These are phyloP conservation scores for Alsophila aescularia DNA, from an alignment of 2,888 invertebrate genomes.

Conservation along the genomic window DNA sequence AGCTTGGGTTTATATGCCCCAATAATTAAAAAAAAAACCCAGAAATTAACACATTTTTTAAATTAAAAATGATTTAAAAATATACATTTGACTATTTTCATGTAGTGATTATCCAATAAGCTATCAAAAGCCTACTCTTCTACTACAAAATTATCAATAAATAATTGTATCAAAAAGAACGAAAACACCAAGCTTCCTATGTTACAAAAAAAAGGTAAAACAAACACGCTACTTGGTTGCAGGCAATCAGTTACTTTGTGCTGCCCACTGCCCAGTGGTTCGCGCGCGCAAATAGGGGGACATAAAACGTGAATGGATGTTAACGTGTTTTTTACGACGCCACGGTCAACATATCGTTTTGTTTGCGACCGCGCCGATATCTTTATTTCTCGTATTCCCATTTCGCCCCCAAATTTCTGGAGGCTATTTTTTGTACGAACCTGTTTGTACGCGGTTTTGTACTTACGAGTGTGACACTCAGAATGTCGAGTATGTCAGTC, in stretches of 20 bases:
- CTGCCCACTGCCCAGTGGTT: conserved; percentile 73
- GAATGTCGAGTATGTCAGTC: not conserved
- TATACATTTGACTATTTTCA: too few species aligned
- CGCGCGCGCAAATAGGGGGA: conserved; percentile 74
- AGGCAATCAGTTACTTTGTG: conserved; percentile 77
- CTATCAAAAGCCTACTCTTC: too few species aligned
- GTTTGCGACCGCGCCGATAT: conserved; percentile 77
- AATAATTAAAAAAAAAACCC: too few species aligned
- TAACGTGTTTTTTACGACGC: conserved; percentile 84
- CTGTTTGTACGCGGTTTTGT: conserved; percentile 30
- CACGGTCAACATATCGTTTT: conserved; percentile 79
- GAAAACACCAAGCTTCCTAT: not conserved
- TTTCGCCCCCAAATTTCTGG: conserved; percentile 64
- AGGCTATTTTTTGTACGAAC: conserved; percentile 52
- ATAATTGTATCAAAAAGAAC: too few species aligned
- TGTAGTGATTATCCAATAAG: too few species aligned
- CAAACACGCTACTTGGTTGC: conserved; percentile 36
- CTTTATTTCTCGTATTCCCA: conserved; percentile 62
- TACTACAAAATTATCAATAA: too few species aligned
- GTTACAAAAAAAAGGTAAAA: conserved; percentile 11
- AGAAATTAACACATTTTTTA: too few species aligned
- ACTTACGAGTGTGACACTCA: conserved; percentile 14
- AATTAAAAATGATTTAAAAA: too few species aligned
- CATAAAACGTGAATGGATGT: conserved; percentile 82
- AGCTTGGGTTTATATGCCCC: too few species aligned